Evolutionary conservation across 1,140 invertebrate genomes (phyloP).

Genomic region (Orchestia grillus): DNA sequence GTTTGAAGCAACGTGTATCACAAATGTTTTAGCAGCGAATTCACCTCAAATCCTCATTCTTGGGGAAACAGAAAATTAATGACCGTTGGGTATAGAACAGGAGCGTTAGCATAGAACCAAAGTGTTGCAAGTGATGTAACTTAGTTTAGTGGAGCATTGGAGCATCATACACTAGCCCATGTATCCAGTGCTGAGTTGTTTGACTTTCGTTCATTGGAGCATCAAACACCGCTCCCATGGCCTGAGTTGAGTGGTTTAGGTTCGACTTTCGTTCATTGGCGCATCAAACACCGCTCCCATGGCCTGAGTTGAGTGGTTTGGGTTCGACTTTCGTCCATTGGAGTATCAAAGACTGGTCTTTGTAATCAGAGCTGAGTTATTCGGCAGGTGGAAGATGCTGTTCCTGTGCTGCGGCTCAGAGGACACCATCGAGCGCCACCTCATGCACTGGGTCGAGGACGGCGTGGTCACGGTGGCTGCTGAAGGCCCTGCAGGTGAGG

Average conservation of each 20-base stretch:
- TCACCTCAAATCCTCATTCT: too few relatives aligned
- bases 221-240: not conserved
- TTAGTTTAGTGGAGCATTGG: too few relatives aligned
- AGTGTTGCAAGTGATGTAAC: too few relatives aligned
- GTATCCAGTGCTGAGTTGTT: not conserved
- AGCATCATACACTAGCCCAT: not conserved
- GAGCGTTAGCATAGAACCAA: too few relatives aligned
- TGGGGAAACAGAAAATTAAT: too few relatives aligned
- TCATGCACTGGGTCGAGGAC: not conserved
- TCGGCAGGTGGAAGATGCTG: slow-evolving; percentile 46
- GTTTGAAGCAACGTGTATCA: too few relatives aligned
- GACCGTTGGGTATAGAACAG: too few relatives aligned
- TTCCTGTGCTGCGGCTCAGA: slow-evolving; percentile 38
- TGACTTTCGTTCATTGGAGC: not conserved
- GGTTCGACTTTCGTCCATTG: not conserved
- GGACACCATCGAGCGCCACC: not conserved
- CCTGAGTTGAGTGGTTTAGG: not conserved
- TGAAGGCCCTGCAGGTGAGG: slow-evolving; percentile 19
- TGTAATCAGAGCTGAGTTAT: too few relatives aligned
- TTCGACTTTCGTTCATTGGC: not conserved
- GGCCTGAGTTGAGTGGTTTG: not conserved
- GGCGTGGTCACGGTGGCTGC: not conserved
- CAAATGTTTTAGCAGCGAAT: too few relatives aligned
- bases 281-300: not conserved
- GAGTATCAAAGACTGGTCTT: not conserved